These are phyloP conservation scores for Proctacanthus coquilletti DNA, from an alignment of 1,140 invertebrate genomes.

Conservation along the genomic window DNA sequence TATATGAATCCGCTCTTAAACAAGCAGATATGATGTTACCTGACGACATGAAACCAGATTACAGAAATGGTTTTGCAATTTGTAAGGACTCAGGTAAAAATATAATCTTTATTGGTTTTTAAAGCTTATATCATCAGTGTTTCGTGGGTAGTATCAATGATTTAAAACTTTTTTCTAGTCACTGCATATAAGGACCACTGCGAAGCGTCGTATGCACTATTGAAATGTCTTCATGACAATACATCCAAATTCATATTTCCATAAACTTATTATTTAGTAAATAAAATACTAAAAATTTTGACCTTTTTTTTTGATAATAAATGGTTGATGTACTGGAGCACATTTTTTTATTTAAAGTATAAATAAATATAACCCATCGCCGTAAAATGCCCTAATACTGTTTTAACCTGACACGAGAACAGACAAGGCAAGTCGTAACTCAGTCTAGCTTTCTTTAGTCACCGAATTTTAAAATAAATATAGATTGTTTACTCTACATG, in stretches of 20 bases:
- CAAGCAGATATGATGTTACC: slow-evolving; percentile 23
- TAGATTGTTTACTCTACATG: no score
- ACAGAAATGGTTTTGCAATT: slow-evolving; percentile 11
- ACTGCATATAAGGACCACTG: slow-evolving; percentile 18
- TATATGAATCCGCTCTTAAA: slow-evolving; percentile 18
- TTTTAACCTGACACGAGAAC: no score
- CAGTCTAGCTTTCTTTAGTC: no score
- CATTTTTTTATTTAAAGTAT: no score
- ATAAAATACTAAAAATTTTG: slow-evolving; percentile 4
- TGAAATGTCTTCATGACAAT: slow-evolving; percentile 15
- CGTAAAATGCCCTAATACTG: no score
- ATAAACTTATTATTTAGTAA: slow-evolving; percentile 11
- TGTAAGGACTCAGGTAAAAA: slow-evolving; percentile 17
- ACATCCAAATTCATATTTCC: slow-evolving; percentile 23
- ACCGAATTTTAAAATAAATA: no score
- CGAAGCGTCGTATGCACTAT: slow-evolving; percentile 16
- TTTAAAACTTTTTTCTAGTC: background rate
- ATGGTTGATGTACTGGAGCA: no score
- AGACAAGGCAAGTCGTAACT: no score
- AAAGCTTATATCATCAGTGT: no score
- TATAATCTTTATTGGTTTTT: background rate
- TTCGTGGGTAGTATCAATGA: no score
- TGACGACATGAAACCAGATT: slow-evolving; percentile 18
- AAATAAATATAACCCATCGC: no score
- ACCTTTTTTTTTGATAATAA: slow-evolving; percentile 3